These are phyloP conservation scores for Notoglanidium macrostoma DNA, from an alignment of 2,797 vertebrate genomes.

Conservation along the genomic window DNA sequence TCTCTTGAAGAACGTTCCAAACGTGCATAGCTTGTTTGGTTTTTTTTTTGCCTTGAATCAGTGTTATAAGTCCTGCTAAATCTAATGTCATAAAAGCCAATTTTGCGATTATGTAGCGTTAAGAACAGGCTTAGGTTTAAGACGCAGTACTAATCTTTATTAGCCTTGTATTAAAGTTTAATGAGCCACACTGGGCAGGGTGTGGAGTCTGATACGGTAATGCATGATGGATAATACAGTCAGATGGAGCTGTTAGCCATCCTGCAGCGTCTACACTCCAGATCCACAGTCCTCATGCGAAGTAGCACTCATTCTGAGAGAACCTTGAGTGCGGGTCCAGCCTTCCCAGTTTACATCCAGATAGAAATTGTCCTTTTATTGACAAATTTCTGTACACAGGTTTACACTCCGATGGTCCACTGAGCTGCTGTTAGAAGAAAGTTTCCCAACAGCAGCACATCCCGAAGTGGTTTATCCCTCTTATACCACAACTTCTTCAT, in stretches of 20 bases:
- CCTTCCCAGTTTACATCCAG: neutral
- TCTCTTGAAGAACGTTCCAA: neutral
- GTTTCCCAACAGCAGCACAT: neutral
- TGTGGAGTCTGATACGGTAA: neutral
- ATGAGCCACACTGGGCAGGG: neutral
- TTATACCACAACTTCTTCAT: neutral
- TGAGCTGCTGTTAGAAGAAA: too few relatives aligned
- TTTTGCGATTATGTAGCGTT: neutral
- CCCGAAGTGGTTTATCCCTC: neutral
- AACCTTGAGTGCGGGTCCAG: neutral
- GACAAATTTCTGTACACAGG: too few relatives aligned
- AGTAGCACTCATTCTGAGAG: neutral
- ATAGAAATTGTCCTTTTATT: too few relatives aligned
- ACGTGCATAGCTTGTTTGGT: neutral
- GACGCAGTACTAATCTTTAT: neutral
- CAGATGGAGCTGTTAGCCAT: neutral
- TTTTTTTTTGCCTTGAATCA: neutral
- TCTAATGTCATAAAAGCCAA: neutral
- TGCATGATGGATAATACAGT: neutral
- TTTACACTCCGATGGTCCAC: too few relatives aligned
- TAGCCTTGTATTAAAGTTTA: neutral
- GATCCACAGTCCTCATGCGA: neutral
- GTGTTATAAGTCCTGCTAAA: neutral
- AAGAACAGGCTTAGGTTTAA: neutral
- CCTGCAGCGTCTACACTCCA: neutral